Percentiles rank a stretch among this genome's conserved stretches.
Evolutionary conservation across 2,888 invertebrate genomes (phyloP).

Genomic region (Dolichopus griseipennis): DNA sequence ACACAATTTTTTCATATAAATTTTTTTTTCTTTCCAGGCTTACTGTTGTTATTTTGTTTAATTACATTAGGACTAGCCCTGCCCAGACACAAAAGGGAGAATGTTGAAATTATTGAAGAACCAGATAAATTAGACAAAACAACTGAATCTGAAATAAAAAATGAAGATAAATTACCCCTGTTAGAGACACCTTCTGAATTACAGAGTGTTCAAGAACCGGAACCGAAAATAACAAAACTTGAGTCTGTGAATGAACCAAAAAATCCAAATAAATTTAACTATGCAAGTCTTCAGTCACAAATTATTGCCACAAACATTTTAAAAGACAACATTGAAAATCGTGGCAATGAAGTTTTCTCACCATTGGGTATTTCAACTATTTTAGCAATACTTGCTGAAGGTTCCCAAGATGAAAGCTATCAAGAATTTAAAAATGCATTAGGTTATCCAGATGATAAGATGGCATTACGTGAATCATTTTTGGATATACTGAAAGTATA

Average conservation of each 20-base stretch:
- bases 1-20: too few species aligned
- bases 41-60: not conserved
- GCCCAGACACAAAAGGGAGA: not conserved
- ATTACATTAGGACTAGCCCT: not conserved
- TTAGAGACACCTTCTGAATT: not conserved
- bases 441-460: conserved; percentile 48
- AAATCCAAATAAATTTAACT: conserved; percentile 21
- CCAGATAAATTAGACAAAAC: not conserved
- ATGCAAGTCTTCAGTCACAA: conserved; percentile 37
- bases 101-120: not conserved
- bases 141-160: not conserved
- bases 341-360: conserved; percentile 53
- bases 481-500: conserved; percentile 31
- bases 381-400: conserved; percentile 55
- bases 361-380: conserved; percentile 56
- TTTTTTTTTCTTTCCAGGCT: not conserved
- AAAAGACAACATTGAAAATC: conserved; percentile 38
- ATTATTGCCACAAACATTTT: conserved; percentile 36
- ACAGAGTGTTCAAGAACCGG: not conserved
- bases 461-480: conserved; percentile 30
- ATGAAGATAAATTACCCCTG: not conserved
- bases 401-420: conserved; percentile 51
- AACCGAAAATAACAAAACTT: not conserved
- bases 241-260: not conserved
- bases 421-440: conserved; percentile 50